Base-by-base conservation (phyloP, 2,113 vertebrate genomes). In the Elaphurus davidianus region DNA sequence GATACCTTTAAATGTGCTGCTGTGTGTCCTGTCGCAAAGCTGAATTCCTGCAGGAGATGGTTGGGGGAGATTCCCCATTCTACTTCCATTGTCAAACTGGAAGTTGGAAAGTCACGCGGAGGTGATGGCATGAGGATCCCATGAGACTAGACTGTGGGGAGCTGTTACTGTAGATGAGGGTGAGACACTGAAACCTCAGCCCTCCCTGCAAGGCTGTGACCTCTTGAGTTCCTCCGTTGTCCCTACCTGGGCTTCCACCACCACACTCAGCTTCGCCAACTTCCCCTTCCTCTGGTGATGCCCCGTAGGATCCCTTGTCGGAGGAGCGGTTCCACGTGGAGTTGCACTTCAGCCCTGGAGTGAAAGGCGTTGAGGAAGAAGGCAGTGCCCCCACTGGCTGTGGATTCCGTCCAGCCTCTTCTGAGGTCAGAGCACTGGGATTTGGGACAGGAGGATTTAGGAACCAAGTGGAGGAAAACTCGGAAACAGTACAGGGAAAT, bases 261-360 rank as follows among this genome's bases (percentile, higher is more conserved):
- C 64, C 86, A 50, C 13, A 84, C 59, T 21, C 60, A 94, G 52
- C 67, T 94, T 96, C 28, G 85, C 45, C 36, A 94, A 47, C 76
- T 71, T 25, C 43, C 54, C 25, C 28, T 81, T 92, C 57, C 36
- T 92, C 30, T 97, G 93, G 10, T 59, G 43, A 28, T 93, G 13
- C 57, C 74, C 52, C 14, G 0, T 78, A 99, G 99, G 99, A 99
- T 92, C 98, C 99, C 0, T 99, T 99, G 14, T 99, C 99, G 2
- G 99, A 99, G 98, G 99, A 99, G 90, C 99, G 99, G 54, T 99
- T 99, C 98, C 99, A 99, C 0, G 99, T 99, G 55, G 99, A 99
- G 98, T 99, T 99, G 83, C 99, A 99, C 98, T 99, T 99, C 99
- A 99, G 99, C 96, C 99, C 99, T 0, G 99, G 99, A 0, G 99